Evolutionary conservation across 2,113 vertebrate genomes (phyloP).

Genomic region (Jaculus jaculus): DNA sequence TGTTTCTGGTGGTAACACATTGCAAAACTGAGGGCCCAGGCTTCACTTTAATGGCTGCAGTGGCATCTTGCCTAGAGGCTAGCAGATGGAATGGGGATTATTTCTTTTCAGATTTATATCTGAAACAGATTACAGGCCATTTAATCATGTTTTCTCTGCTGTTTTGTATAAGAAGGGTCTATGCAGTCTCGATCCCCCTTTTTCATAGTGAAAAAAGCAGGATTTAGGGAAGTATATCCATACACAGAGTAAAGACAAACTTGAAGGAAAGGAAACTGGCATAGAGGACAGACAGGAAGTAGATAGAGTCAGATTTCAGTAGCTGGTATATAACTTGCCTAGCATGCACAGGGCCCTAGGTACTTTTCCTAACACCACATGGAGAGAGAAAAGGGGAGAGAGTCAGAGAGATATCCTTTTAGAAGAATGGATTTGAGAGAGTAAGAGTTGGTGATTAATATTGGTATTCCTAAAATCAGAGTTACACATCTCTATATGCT

Average conservation of each 20-base stretch:
- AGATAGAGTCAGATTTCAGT: too few relatives aligned
- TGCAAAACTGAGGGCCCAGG: not conserved
- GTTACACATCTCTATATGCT: not conserved
- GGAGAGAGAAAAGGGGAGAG: too few relatives aligned
- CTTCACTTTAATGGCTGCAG: not conserved
- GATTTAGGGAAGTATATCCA: conserved; percentile 14
- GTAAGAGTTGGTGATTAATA: not conserved
- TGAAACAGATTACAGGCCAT: conserved; percentile 41
- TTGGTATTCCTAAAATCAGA: not conserved
- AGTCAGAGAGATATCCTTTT: too few relatives aligned
- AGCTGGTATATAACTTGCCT: not conserved
- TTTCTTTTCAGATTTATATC: conserved; percentile 62
- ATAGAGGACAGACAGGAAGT: too few relatives aligned
- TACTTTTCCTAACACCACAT: too few relatives aligned
- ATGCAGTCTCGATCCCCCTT: not conserved
- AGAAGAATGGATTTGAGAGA: not conserved
- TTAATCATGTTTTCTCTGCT: conserved; percentile 50
- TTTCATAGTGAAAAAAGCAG: not conserved
- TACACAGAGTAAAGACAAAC: not conserved
- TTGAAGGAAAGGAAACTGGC: not conserved
- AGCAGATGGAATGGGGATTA: conserved; percentile 58
- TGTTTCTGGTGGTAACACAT: not conserved
- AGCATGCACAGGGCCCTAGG: not conserved
- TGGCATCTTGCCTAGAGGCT: conserved; percentile 5
- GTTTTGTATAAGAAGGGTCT: conserved; percentile 37